Evolutionary conservation across 2,113 vertebrate genomes (phyloP).

Genomic region (Acanthochromis polyacanthus): DNA sequence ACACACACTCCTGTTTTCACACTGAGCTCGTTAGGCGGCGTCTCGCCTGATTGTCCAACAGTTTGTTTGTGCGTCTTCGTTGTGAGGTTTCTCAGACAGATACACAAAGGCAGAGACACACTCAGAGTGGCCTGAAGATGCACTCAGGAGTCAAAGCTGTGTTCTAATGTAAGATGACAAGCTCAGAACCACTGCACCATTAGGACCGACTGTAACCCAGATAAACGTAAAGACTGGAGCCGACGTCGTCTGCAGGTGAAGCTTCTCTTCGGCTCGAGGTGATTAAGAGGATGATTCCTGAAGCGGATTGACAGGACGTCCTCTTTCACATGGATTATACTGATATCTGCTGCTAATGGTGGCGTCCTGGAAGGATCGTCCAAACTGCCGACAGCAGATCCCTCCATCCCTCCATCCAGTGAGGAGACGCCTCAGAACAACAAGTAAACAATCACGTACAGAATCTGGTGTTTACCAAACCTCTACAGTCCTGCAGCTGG

Average conservation of each 20-base stretch:
- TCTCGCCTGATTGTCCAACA: slow-evolving; percentile 15
- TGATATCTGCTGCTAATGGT: not conserved
- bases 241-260: too few relatives aligned
- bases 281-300: too few relatives aligned
- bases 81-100: slow-evolving; percentile 1
- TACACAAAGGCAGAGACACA: slow-evolving; percentile 1
- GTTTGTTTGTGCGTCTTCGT: not conserved
- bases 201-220: slow-evolving; percentile 3
- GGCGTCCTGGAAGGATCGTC: slow-evolving; percentile 41
- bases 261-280: too few relatives aligned
- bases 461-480: too few relatives aligned
- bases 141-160: slow-evolving; percentile 45
- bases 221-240: not conserved
- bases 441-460: not conserved
- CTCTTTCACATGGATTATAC: not conserved
- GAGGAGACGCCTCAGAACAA: too few relatives aligned
- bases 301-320: too few relatives aligned
- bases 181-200: slow-evolving; percentile 25
- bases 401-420: not conserved
- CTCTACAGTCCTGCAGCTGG: too few relatives aligned
- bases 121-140: slow-evolving; percentile 34
- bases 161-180: slow-evolving; percentile 50
- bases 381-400: slow-evolving; percentile 39
- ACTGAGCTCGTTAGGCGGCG: not conserved
- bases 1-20: not conserved